Percentiles rank a stretch among this genome's conserved stretches.
Evolutionary conservation across 2,113 vertebrate genomes (phyloP).

Genomic region (Hypomesus transpacificus): DNA sequence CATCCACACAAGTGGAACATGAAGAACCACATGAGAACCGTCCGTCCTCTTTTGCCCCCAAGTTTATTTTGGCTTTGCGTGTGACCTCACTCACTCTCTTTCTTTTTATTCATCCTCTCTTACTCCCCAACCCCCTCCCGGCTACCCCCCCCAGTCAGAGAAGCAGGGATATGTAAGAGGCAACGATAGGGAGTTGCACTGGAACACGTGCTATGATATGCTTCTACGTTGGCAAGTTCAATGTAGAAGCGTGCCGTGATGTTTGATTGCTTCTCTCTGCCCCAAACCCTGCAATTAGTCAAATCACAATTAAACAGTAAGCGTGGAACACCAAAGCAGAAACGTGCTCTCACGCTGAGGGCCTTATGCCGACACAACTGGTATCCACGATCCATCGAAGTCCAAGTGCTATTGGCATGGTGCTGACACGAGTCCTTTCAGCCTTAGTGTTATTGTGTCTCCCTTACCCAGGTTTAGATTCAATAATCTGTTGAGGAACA

Average conservation of each 20-base stretch:
- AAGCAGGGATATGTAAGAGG: background rate
- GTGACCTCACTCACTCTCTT: background rate
- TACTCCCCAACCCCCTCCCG: background rate
- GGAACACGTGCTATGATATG: background rate
- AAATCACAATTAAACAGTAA: conserved; percentile 13
- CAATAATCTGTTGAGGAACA: background rate
- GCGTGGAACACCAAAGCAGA: background rate
- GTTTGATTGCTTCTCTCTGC: conserved; percentile 26
- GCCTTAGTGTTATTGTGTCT: background rate
- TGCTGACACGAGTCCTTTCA: background rate
- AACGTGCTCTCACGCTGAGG: background rate
- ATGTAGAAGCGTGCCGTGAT: no score
- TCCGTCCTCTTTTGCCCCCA: background rate
- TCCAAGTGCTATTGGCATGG: no score
- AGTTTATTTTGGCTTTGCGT: background rate
- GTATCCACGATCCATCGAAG: background rate
- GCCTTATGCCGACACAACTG: background rate
- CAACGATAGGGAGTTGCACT: background rate
- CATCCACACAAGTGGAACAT: no score
- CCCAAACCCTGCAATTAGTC: background rate
- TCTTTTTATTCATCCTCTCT: background rate
- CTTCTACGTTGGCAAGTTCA: no score
- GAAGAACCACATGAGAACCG: no score
- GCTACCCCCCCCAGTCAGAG: background rate
- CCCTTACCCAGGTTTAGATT: background rate